phyloP scores from a whole-genome alignment of 2,888 invertebrate species.

The Esperia sulphurella region DNA sequence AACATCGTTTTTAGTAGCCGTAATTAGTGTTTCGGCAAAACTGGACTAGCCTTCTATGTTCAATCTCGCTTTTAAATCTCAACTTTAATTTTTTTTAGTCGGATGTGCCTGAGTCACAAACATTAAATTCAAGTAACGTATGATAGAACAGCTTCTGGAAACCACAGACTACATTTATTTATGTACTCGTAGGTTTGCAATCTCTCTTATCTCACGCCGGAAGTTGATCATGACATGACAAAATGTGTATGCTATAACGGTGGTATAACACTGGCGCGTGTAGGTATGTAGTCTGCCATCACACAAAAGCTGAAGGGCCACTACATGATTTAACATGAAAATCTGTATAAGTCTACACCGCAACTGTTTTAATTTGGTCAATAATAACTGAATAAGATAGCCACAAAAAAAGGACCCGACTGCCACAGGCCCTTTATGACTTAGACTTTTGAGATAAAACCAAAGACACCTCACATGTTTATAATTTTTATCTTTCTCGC shows the following conservation, averaged over 20 bases:
- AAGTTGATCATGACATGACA: constrained; percentile 29
- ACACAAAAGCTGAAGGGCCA: not conserved
- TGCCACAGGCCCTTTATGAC: no score
- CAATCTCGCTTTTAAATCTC: constrained; percentile 39
- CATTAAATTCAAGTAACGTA: constrained; percentile 54
- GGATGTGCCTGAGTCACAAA: constrained; percentile 43
- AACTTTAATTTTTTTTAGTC: constrained; percentile 27
- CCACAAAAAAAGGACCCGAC: no score
- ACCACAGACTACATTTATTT: constrained; percentile 49
- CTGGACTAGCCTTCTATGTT: constrained; percentile 34
- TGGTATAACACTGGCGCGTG: not conserved
- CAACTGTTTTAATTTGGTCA: not conserved
- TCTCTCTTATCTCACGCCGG: constrained; percentile 50
- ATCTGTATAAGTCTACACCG: not conserved
- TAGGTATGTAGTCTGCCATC: not conserved
- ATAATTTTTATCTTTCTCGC: no score
- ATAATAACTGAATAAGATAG: no score
- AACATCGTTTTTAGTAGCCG: constrained; percentile 63
- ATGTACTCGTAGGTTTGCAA: constrained; percentile 44
- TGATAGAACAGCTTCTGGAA: constrained; percentile 57
- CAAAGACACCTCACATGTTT: no score
- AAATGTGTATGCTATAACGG: constrained; percentile 6
- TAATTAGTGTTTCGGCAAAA: constrained; percentile 60
- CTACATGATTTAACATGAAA: no score
- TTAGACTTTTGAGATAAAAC: no score